Percentiles rank a stretch among this genome's conserved stretches.
Conservation (phyloP, 2,888 invertebrate species). For the Lasioglossum calceatum region DNA sequence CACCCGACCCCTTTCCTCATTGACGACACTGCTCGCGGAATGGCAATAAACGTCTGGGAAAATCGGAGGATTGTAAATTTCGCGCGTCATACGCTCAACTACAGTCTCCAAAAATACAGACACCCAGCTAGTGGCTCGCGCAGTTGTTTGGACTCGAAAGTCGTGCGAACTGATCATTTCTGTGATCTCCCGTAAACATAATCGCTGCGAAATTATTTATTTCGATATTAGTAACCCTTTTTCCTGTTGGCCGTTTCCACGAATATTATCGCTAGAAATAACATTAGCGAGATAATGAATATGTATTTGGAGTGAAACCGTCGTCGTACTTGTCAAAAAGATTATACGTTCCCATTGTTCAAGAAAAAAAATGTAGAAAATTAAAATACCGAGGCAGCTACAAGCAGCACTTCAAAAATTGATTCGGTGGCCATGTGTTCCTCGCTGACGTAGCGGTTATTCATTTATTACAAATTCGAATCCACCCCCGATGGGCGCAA, state of each 20-base stretch:
- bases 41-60: not conserved
- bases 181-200: not conserved
- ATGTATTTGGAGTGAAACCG: not conserved
- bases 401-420: not conserved
- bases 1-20: not conserved
- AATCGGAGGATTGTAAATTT: constrained; percentile 4
- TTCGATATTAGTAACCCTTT: not conserved
- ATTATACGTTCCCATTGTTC: not conserved
- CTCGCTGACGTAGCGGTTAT: constrained; percentile 9
- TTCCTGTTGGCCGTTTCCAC: not conserved
- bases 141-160: not conserved
- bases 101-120: not conserved
- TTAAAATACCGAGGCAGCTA: not conserved
- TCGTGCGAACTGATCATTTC: not conserved
- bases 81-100: not conserved
- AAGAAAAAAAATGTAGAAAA: not conserved
- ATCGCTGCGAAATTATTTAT: not conserved
- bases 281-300: not conserved
- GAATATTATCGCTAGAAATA: not conserved
- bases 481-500: constrained; percentile 15
- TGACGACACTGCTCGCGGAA: constrained; percentile 1
- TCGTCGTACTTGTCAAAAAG: not conserved
- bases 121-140: not conserved
- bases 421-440: not conserved
- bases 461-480: constrained; percentile 29